Base-by-base conservation (phyloP, 2,113 vertebrate species). In the Passer montanus region DNA sequence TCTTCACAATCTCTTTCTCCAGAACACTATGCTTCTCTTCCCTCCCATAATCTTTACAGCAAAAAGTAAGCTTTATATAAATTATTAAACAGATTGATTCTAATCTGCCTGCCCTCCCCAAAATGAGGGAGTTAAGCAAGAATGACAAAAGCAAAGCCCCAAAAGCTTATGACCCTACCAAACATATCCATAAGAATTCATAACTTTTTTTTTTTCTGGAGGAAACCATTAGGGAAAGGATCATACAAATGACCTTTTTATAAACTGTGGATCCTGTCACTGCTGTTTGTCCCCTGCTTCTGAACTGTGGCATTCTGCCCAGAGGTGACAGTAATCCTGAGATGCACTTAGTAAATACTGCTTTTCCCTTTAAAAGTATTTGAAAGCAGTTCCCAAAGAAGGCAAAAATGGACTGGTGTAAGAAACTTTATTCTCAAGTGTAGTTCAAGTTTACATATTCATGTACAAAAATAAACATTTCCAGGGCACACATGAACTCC, bases 401-500 rank as follows among this genome's bases (percentile, higher is more conserved):
- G 35, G 44, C 31, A 64, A 52, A 79, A 81, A 39, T 5, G 3
- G 27, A 46, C 18, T 22, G 11, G 5, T 9, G 4, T 15, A 55
- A 72, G 33, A 64, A 72, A 64, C 9, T 55, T 87, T 13, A 56
- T 13, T 68, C 17, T 10, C 20, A 58, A 75, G 7, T 47, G 77
- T 14, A 59, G 15, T 3, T 70, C 58, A 78, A 30, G 6, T 43
- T 81, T 22, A 63, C 6, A 26, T 11, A 20, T 28, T 68, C 67
- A 66, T 16, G 39, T 20, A 31, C 0, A 59, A 67, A 60, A 77
- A 43, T 11, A 72, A 84, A 24, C 10, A 68, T 30, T 37, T 81
- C 24, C 22, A 28, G 10, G 3, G 13, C 44, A 20, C 6, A 55
- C 0, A 0, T 4, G 1, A 17, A 11, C 39, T 72, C 26, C n/a